Base-by-base conservation (phyloP, 2,113 vertebrate species). In the Nycticryphes semicollaris region DNA sequence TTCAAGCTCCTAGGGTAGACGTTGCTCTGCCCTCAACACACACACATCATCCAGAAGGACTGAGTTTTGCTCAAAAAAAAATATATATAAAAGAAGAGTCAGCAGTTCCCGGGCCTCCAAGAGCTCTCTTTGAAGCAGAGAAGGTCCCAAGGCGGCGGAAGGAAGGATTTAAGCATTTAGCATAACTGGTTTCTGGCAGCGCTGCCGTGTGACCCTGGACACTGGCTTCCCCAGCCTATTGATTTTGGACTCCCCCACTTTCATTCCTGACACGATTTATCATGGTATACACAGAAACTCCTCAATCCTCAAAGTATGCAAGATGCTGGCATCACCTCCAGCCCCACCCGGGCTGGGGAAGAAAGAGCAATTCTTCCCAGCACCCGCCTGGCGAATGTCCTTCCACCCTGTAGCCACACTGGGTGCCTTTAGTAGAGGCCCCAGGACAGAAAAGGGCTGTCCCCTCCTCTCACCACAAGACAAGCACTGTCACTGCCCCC, bases 141-240 rank as follows among this genome's bases (percentile, higher is more conserved):
- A 83, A 92, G 67, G 81, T 89, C 96, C 84, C 66, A 87, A 83
- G n/a, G 75, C 3, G 0, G 81, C 1, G 33, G 83, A 97, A 95
- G 91, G 95, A 97, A 97, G 90, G 95, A 89, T 93, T 95, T 95
- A 95, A 91, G 75, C 75, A 37, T 92, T 96, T 96, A 94, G 70
- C 76, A 91, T 70, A 62, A 57, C 47, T 67, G 83, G 62, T 78
- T 97, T 95, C 87, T 96, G 92, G 96, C 93, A 94, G 48, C 0
- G 4, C 73, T 62, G 48, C 76, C 4, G 8, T 56, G 25, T 95
- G 93, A 93, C 95, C 94, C 66, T 78, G 91, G 91, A 87, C 77
- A 51, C 47, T 78, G 63, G 77, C 74, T 95, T 70, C 48, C 66
- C 78, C 68, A 77, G 25, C 67, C 75, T 97, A 94, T 96, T 97